These are phyloP conservation scores for Drosophila crucigera DNA, from an alignment of 2,888 invertebrate genomes.

Conservation along the genomic window DNA sequence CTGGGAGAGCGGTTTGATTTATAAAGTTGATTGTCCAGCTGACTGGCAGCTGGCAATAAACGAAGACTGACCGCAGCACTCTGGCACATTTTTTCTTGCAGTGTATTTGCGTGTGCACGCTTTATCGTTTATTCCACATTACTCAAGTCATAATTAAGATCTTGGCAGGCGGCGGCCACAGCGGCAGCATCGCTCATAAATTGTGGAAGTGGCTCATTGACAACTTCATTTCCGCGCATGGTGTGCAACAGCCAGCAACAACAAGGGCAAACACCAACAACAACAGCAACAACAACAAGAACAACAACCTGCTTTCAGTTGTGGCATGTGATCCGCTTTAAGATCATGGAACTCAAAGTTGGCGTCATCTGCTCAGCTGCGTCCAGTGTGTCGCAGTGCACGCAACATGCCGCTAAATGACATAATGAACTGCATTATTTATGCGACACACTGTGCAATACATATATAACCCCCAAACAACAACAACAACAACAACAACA, in stretches of 20 bases:
- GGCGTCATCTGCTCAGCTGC: slow-evolving; percentile 57
- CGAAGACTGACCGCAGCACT: slow-evolving; percentile 3
- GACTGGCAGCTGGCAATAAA: slow-evolving; percentile 39
- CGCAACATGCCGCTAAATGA: slow-evolving; percentile 76
- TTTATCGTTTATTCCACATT: slow-evolving; percentile 80
- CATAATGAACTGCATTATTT: slow-evolving; percentile 81
- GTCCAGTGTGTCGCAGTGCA: slow-evolving; percentile 46
- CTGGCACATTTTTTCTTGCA: slow-evolving; percentile 53
- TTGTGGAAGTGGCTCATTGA: slow-evolving; percentile 81
- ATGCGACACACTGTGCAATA: slow-evolving; percentile 69
- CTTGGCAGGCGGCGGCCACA: slow-evolving; percentile 66
- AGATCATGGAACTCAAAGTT: slow-evolving; percentile 51
- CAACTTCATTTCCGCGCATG: slow-evolving; percentile 79
- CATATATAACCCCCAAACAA: slow-evolving; percentile 24
- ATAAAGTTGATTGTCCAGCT: slow-evolving; percentile 68
- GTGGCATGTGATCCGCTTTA: slow-evolving; percentile 66
- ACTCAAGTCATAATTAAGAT: slow-evolving; percentile 79
- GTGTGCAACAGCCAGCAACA: slow-evolving; percentile 43
- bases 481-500: slow-evolving; percentile 39
- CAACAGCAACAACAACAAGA: slow-evolving; percentile 33
- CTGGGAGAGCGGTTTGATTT: slow-evolving; percentile 61
- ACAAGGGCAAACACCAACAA: slow-evolving; percentile 25
- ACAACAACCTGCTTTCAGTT: slow-evolving; percentile 40
- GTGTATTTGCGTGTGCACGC: slow-evolving; percentile 78
- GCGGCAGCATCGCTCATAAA: slow-evolving; percentile 71